phyloP scores from a whole-genome alignment of 2,113 vertebrate genomes.

The Laterallus jamaicensis region DNA sequence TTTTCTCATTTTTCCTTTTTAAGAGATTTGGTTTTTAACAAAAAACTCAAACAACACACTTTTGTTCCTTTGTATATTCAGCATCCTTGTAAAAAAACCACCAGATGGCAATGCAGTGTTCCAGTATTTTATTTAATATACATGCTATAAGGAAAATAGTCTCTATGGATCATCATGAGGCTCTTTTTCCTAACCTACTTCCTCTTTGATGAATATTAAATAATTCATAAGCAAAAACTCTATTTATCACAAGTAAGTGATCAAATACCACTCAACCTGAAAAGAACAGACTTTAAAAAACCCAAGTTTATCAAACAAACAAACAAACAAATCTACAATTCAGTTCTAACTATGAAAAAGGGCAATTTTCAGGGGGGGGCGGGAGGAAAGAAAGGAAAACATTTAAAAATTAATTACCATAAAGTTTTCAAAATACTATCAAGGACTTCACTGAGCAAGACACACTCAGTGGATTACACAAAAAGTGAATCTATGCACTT shows the following conservation, averaged over 20 bases:
- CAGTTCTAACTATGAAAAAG: not conserved
- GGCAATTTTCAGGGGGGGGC: not conserved
- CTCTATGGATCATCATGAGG: not conserved
- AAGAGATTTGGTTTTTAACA: not conserved
- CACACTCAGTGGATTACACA: not conserved
- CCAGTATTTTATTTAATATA: constrained; percentile 42
- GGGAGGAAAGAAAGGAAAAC: not conserved
- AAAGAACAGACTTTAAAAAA: not conserved
- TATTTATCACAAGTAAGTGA: not conserved
- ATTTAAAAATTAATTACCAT: not conserved
- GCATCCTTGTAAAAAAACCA: constrained; percentile 40
- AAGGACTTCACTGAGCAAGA: not conserved
- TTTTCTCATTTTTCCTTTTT: not conserved
- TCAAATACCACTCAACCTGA: not conserved
- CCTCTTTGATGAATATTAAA: constrained; percentile 33
- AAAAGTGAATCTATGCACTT: not conserved
- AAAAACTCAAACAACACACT: too few relatives aligned
- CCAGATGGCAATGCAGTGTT: constrained; percentile 73
- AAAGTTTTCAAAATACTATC: not conserved
- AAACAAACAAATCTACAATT: not conserved
- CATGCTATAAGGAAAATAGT: not conserved
- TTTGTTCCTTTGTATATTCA: constrained; percentile 44
- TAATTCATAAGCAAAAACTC: constrained; percentile 7
- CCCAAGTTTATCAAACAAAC: not conserved
- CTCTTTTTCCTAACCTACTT: constrained; percentile 16